Percentiles rank a stretch among this genome's conserved stretches.
These are phyloP conservation scores for Potamilus streckersoni DNA, from an alignment of 1,140 invertebrate genomes.

Conservation along the genomic window DNA sequence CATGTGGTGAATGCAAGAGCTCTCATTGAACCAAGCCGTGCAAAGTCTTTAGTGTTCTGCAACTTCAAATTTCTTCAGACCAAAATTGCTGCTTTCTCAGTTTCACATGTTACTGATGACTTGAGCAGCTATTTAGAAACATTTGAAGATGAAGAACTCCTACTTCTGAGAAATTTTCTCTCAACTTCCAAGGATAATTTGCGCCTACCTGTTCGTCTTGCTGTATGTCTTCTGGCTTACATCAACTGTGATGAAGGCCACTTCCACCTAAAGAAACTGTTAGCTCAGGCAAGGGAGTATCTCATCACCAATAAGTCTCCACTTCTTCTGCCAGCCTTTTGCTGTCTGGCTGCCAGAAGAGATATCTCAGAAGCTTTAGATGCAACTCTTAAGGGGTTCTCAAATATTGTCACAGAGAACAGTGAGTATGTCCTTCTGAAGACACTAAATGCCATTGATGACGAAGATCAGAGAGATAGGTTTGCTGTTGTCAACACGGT, in stretches of 20 bases:
- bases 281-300: constrained; percentile 31
- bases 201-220: constrained; percentile 23
- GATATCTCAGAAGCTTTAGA: constrained; percentile 26
- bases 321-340: constrained; percentile 44
- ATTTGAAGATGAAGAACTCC: constrained; percentile 46
- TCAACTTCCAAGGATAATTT: constrained; percentile 27
- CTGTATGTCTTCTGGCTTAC: constrained; percentile 42
- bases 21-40: constrained; percentile 26
- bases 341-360: constrained; percentile 43
- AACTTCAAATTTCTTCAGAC: constrained; percentile 48
- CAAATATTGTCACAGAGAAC: constrained; percentile 12
- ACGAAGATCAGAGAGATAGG: constrained; percentile 13
- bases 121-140: constrained; percentile 36
- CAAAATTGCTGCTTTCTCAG: constrained; percentile 39
- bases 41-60: constrained; percentile 45
- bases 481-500: constrained; percentile 13
- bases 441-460: constrained; percentile 1
- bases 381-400: constrained; percentile 13
- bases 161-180: constrained; percentile 38
- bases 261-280: constrained; percentile 31
- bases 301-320: constrained; percentile 24
- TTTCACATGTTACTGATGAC: constrained; percentile 36
- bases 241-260: constrained; percentile 23
- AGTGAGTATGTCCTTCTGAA: constrained; percentile 12
- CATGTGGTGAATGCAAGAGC: constrained; percentile 40